These are phyloP conservation scores for cattle (Bos taurus) DNA, from an alignment of 2,113 vertebrate species.

Conservation along the genomic window DNA sequence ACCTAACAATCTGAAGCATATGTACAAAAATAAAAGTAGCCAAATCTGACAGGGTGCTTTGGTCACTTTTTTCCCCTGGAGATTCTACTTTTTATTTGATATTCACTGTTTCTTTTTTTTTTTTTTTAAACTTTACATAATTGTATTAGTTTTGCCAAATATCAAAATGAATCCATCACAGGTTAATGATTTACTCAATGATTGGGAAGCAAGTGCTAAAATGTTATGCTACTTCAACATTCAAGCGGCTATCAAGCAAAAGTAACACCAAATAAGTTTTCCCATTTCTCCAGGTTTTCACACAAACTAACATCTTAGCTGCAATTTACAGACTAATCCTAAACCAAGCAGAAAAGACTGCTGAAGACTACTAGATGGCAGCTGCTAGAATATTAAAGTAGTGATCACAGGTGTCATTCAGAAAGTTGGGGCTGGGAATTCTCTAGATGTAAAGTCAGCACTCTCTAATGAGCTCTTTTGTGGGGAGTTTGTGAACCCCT, in stretches of 20 bases:
- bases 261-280: background rate
- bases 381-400: background rate
- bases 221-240: background rate
- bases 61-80: background rate
- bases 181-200: background rate
- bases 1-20: background rate
- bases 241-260: background rate
- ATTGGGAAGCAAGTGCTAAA: background rate
- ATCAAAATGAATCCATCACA: too few species aligned
- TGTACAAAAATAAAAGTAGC: background rate
- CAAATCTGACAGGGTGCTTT: background rate
- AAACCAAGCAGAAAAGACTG: background rate
- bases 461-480: background rate
- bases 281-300: background rate
- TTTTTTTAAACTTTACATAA: too few species aligned
- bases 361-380: background rate
- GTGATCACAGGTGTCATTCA: background rate
- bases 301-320: background rate
- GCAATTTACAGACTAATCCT: background rate
- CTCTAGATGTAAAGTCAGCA: background rate
- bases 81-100: background rate
- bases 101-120: background rate
- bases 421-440: background rate
- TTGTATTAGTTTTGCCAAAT: too few species aligned
- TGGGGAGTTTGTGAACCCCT: background rate